Base-by-base conservation (phyloP, 2,113 vertebrate genomes). In the Malurus cyaneus region DNA sequence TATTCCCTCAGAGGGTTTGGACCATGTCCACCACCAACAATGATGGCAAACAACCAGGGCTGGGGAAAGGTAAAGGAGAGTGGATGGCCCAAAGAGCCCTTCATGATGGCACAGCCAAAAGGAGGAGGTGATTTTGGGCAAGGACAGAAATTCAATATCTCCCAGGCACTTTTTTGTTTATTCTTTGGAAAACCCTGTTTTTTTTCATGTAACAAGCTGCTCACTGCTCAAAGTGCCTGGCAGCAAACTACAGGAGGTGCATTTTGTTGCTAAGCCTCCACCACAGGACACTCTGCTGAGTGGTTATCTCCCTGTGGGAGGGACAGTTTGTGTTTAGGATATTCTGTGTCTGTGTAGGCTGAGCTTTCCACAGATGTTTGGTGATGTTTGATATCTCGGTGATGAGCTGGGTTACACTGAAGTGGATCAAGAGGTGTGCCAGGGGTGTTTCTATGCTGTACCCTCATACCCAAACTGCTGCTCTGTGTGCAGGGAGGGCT, bases 11-110 rank as follows among this genome's bases (percentile, higher is more conserved):
- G 41, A 70, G 17, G 17, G 5, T 1, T 5, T 69, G 28, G 14
- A 9, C 11, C 4, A 2, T 2, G 25, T 46, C 44, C 32, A 31
- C 24, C 29, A 29, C 11, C 14, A 50, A 1, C 24, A 80, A 4
- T 0, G 4, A 12, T 8, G 15, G 18, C 0, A 2, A 73, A 14
- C 19, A 78, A 61, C 9, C 20, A 54, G 69, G 8, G 41, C 2
- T 4, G 6, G 18, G 12, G 14, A 41, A 47, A 44, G 4, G 24
- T 26, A 29, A 61, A 69, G 69, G 18, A 15, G 6, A 44, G 4
- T 1, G 2, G n/a, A 31, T 26, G 46, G 6, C 53, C 64, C 10
- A 21, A 34, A 25, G 36, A 53, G 14, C n/a, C 6, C 3, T 52
- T 54, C 32, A 17, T 0, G 5, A 15, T 25, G 23, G 19, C 28